Base-by-base conservation (phyloP, 35 echinoderm and acorn worm genomes). In the Lytechinus pictus region DNA sequence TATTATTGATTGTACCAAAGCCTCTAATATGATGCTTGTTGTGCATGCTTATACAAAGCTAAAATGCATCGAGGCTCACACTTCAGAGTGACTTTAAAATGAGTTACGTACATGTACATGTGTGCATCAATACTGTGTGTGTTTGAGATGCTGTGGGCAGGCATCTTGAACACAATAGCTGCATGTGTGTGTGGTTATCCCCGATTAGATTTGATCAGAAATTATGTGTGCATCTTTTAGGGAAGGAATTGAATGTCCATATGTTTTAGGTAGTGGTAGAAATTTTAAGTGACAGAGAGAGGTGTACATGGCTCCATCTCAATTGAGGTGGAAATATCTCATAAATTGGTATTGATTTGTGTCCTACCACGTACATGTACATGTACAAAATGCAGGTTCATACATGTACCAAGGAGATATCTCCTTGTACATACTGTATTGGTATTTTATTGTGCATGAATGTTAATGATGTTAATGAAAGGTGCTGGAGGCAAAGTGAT, bases 151-250 rank as follows among this genome's bases (percentile, higher is more conserved):
- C 16, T 44, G 33, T 44, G 9, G 88, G 86, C 44, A 52, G n/a
- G 86, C 44, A 52, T 88, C 27, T 88, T 88, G 7, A 27, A 9
- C 14, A 90, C 52, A 54, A 52, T 44, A 13, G 88, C 33, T 90
- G 88, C 88, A 90, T 54, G 88, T 90, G 52, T 90, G 52, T 90
- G 66, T 79, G 66, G 16, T 79, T 79, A 79, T 79, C 66, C 66
- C 14, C 16, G 66, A 79, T 79, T 79, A 79, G 66, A 79, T 79
- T 79, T 24, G 19, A 79, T 79, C 66, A n/a, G 19, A 13, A 79
- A 79, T 79, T 79, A 79, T 7, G 66, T 90, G 88, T 90, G 88
- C 88, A 44, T 52, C 28, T 52, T 44, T 52, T 90, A 54, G 52
- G 1, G 28, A 52, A 10, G 52, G 28, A 44, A 90, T 90, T 90